Conservation (phyloP, 2,113 vertebrate species). For the Pluvianellus socialis region DNA sequence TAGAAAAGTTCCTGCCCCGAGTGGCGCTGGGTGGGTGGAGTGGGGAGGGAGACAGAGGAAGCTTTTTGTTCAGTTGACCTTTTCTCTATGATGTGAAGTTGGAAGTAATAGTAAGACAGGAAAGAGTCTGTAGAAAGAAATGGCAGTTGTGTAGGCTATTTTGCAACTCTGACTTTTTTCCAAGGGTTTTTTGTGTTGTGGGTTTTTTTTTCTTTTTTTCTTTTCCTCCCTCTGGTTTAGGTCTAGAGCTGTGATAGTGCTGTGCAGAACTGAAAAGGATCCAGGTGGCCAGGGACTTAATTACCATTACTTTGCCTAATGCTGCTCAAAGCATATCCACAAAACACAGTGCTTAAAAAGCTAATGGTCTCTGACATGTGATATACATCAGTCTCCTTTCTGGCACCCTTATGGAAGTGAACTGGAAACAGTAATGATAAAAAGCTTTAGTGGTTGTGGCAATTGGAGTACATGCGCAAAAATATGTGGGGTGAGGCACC, state of each 20-base stretch:
- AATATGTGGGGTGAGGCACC: not conserved
- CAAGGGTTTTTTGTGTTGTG: no score
- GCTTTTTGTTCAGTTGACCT: not conserved
- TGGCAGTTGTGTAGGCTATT: not conserved
- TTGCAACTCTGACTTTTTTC: not conserved
- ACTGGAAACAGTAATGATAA: not conserved
- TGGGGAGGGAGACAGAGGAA: no score
- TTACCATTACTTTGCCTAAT: not conserved
- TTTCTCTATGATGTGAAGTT: not conserved
- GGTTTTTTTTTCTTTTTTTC: not conserved
- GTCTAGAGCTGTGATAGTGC: not conserved
- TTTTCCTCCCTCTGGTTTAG: not conserved
- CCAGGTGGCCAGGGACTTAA: not conserved
- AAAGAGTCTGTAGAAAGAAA: not conserved
- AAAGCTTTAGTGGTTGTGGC: not conserved
- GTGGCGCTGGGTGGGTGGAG: rapidly evolving
- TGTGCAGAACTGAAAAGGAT: not conserved
- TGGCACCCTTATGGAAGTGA: not conserved
- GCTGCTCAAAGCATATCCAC: not conserved
- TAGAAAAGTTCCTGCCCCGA: not conserved
- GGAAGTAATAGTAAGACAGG: not conserved
- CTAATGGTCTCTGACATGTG: not conserved
- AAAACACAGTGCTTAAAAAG: not conserved
- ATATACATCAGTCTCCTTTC: not conserved
- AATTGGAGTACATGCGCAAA: not conserved